A percentile compares a stretch with the other conserved stretches of the same genome.
Conservation (phyloP, 2,113 vertebrate species). For the Drymodes brunneopygia region DNA sequence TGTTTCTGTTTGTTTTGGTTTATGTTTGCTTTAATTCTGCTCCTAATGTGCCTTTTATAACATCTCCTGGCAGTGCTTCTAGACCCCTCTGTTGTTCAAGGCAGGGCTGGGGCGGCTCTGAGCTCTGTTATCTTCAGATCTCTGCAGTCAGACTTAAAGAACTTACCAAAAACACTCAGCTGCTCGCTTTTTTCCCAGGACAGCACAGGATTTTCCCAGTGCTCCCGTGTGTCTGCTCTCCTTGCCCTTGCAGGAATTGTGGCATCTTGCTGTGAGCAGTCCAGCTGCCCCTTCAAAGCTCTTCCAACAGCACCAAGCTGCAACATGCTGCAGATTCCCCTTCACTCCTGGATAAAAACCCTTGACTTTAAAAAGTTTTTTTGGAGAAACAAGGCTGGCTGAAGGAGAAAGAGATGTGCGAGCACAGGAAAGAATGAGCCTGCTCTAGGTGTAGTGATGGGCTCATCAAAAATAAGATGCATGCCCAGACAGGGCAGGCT, state of each 20-base stretch:
- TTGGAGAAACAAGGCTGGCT: not conserved
- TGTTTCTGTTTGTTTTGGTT: constrained; percentile 38
- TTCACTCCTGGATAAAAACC: not conserved
- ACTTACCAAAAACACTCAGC: not conserved
- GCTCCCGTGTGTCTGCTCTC: not conserved
- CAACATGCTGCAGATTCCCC: not conserved
- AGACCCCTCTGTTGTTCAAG: constrained; percentile 2
- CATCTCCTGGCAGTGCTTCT: constrained; percentile 11
- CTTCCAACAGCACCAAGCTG: not conserved
- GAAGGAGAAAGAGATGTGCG: not conserved
- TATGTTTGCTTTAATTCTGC: constrained; percentile 15
- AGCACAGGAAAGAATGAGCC: not conserved
- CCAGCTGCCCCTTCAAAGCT: not conserved
- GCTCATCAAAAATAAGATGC: not conserved
- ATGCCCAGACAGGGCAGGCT: not conserved
- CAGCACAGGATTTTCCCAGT: not conserved
- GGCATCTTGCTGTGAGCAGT: not conserved
- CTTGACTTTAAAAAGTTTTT: not conserved
- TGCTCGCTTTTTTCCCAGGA: not conserved
- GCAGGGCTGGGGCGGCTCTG: not conserved
- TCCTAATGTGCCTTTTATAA: constrained; percentile 36
- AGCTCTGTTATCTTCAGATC: not conserved
- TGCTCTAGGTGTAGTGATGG: not conserved
- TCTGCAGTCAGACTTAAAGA: not conserved
- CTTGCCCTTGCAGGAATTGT: not conserved